Conservation (phyloP, 2,113 vertebrate genomes). For the Myrmophylax atrothorax region DNA sequence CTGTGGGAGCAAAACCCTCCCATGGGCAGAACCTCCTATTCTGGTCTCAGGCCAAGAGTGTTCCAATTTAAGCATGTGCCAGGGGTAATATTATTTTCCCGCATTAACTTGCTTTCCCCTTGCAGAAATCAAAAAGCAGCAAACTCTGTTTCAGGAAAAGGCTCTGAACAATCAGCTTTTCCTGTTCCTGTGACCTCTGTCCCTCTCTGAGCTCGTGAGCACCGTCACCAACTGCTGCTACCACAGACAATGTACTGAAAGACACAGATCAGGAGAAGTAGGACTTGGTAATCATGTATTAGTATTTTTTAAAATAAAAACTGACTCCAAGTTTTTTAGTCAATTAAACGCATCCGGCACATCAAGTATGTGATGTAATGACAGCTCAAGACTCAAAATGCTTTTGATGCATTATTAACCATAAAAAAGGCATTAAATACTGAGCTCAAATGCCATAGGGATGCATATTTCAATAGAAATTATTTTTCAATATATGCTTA, state of each 20-base stretch:
- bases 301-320: conserved; percentile 70
- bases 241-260: conserved; percentile 28
- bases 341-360: conserved; percentile 71
- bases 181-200: background rate
- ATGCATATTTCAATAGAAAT: conserved; percentile 82
- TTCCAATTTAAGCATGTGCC: background rate
- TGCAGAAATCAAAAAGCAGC: background rate
- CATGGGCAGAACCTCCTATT: background rate
- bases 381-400: conserved; percentile 74
- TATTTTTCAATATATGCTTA: conserved; percentile 81
- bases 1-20: background rate
- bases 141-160: background rate
- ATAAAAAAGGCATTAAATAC: conserved; percentile 83
- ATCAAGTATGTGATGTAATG: conserved; percentile 77
- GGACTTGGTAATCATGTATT: conserved; percentile 66
- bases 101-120: background rate
- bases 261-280: conserved; percentile 31
- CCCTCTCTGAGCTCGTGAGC: background rate
- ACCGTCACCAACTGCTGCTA: background rate
- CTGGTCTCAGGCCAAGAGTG: background rate
- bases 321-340: conserved; percentile 72
- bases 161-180: background rate
- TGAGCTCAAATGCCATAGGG: conserved; percentile 74
- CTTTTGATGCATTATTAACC: conserved; percentile 82
- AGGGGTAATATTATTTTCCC: background rate